Conservation (phyloP, 2,797 vertebrate genomes). For the Thamnophis elegans region DNA sequence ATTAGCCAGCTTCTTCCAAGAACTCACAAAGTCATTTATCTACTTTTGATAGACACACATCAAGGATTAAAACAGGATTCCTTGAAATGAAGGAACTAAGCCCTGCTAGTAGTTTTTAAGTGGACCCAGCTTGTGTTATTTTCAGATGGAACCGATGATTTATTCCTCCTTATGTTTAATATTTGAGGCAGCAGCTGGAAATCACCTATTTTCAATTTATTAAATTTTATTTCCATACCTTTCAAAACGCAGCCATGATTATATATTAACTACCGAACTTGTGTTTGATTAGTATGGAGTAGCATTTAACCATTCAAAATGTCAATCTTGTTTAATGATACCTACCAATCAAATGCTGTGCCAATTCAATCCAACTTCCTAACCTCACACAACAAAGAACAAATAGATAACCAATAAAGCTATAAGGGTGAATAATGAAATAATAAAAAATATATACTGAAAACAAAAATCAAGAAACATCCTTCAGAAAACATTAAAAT, state of each 20-base stretch:
- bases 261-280: background rate
- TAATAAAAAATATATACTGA: background rate
- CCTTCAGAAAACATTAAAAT: background rate
- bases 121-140: background rate
- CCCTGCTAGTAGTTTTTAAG: background rate
- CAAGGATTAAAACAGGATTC: background rate
- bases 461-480: background rate
- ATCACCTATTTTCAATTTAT: background rate
- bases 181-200: conserved; percentile 7
- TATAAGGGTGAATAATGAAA: background rate
- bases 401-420: background rate
- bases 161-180: background rate
- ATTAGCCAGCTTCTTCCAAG: background rate
- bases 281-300: background rate
- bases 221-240: conserved; percentile 5
- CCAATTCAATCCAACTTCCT: background rate
- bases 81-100: background rate
- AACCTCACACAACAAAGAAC: background rate
- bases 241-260: background rate
- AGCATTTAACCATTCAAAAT: background rate
- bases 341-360: background rate
- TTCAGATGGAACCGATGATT: background rate
- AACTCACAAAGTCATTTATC: background rate
- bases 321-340: background rate
- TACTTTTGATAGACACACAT: background rate